Evolutionary conservation across 2,888 invertebrate species (phyloP).

Genomic region (Celastrina argiolus): DNA sequence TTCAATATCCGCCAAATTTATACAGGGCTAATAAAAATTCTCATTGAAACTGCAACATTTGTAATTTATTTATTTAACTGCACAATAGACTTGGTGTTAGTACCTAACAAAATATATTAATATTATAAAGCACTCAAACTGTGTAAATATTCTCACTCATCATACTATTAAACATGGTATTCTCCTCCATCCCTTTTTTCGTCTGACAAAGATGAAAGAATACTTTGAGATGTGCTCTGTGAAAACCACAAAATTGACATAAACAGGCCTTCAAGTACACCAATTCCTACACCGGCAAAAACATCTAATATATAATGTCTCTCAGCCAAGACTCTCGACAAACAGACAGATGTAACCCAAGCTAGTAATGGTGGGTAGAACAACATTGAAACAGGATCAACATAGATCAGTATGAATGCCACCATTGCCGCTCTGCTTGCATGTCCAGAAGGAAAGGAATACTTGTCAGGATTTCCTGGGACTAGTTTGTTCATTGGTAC

Average conservation of each 20-base stretch:
- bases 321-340: constrained; percentile 89
- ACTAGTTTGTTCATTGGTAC: constrained; percentile 82
- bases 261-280: constrained; percentile 83
- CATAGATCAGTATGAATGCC: constrained; percentile 82
- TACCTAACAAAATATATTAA: constrained; percentile 19
- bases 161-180: constrained; percentile 76
- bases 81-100: constrained; percentile 15
- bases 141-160: background rate
- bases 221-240: constrained; percentile 76
- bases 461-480: constrained; percentile 90
- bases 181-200: constrained; percentile 84
- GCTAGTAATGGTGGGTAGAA: constrained; percentile 81
- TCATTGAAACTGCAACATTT: background rate
- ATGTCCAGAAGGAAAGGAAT: constrained; percentile 96
- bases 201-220: constrained; percentile 81
- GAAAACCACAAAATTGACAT: constrained; percentile 83
- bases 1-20: too few species aligned
- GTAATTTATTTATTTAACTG: too few species aligned
- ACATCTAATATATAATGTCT: constrained; percentile 94
- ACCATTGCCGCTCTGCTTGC: constrained; percentile 90
- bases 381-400: constrained; percentile 80
- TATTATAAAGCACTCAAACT: background rate
- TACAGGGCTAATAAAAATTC: background rate
- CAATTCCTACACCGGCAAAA: constrained; percentile 84
- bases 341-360: constrained; percentile 85